phyloP scores from a whole-genome alignment of 1,140 invertebrate species.

The Cotesia chilonis region DNA sequence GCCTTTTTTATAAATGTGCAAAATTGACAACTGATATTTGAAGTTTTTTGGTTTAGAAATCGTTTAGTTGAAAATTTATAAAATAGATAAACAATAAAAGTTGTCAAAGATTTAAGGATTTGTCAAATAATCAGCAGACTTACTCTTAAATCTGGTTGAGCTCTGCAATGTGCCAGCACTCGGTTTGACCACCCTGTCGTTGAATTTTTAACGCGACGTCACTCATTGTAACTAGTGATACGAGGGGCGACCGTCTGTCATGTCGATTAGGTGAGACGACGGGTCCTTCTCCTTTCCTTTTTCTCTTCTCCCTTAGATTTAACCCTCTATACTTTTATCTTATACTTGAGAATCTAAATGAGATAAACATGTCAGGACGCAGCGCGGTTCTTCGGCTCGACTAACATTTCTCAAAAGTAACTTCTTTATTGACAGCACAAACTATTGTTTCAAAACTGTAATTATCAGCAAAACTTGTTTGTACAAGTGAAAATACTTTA shows the following conservation, averaged over 20 bases:
- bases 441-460: too few relatives aligned
- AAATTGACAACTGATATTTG: too few relatives aligned
- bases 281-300: conserved; percentile 7
- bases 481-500: too few relatives aligned
- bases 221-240: conserved; percentile 49
- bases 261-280: conserved; percentile 45
- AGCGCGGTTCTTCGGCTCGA: background rate
- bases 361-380: conserved; percentile 7
- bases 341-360: background rate
- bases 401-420: too few relatives aligned
- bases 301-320: too few relatives aligned
- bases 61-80: background rate
- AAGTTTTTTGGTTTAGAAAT: background rate
- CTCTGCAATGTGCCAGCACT: conserved; percentile 14
- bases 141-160: background rate
- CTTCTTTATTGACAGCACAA: too few relatives aligned
- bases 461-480: too few relatives aligned
- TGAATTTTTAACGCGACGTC: conserved; percentile 46
- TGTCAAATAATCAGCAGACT: background rate
- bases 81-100: too few relatives aligned
- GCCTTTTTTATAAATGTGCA: too few relatives aligned
- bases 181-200: conserved; percentile 24
- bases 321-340: background rate
- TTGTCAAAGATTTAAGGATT: conserved; percentile 4
- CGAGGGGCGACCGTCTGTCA: conserved; percentile 40